A percentile compares a stretch with the other conserved stretches of the same genome.
These are phyloP conservation scores for Melikaiella ostensackeni DNA, from an alignment of 2,888 invertebrate species.

Conservation along the genomic window DNA sequence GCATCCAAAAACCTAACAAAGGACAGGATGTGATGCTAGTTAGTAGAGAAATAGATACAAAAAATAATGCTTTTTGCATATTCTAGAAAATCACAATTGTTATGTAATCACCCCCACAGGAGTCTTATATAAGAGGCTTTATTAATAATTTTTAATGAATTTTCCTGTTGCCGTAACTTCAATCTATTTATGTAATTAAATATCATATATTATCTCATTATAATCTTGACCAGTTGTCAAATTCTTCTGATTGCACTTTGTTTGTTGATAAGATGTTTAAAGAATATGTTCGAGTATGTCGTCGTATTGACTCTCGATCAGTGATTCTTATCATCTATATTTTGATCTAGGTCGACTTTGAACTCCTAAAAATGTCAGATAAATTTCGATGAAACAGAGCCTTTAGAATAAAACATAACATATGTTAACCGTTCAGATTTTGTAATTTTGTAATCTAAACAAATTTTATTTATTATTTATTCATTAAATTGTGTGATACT, in stretches of 20 bases:
- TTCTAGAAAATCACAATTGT: neutral
- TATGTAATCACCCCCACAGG: neutral
- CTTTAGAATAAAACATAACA: neutral
- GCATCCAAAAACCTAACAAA: too few species aligned
- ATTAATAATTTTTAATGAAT: neutral
- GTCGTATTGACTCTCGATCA: neutral
- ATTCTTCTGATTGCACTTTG: conserved; percentile 15
- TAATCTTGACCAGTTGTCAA: conserved; percentile 11
- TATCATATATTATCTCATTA: neutral
- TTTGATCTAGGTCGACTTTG: conserved; percentile 19
- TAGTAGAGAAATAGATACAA: too few species aligned
- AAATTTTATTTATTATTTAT: too few species aligned
- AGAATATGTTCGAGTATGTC: neutral
- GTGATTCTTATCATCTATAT: conserved; percentile 21
- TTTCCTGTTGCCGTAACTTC: neutral
- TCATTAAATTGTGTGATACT: too few species aligned
- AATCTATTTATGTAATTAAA: neutral
- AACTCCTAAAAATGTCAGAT: neutral
- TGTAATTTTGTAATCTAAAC: neutral
- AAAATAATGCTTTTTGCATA: too few species aligned
- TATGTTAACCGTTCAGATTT: neutral
- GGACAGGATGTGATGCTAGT: too few species aligned
- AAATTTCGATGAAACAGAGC: neutral
- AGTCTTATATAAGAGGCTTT: neutral
- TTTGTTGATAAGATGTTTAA: conserved; percentile 11